These are phyloP conservation scores for Morpho achilles DNA, from an alignment of 2,888 invertebrate species.

Conservation along the genomic window DNA sequence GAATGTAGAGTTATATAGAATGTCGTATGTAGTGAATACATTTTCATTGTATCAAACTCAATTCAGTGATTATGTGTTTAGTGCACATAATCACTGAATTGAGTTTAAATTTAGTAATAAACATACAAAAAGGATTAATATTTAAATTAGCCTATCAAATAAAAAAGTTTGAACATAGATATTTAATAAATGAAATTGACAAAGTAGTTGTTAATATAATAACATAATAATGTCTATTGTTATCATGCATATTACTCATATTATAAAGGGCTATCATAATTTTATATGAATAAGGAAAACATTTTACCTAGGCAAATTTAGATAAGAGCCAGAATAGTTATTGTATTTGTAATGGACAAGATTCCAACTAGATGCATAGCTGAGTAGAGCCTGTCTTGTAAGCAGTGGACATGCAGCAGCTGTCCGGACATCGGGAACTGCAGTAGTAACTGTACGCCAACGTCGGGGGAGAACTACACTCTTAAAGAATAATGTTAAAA, in stretches of 20 bases:
- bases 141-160: no score
- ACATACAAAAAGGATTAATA: no score
- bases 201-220: not conserved
- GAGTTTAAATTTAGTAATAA: no score
- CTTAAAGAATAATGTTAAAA: constrained; percentile 51
- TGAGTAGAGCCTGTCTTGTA: constrained; percentile 80
- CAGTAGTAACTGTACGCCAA: constrained; percentile 87
- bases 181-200: no score
- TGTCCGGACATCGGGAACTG: constrained; percentile 75
- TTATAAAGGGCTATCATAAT: not conserved
- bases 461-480: constrained; percentile 89
- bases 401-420: constrained; percentile 76
- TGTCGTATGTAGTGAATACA: no score
- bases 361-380: constrained; percentile 93
- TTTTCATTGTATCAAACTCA: no score
- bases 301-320: constrained; percentile 88
- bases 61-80: no score
- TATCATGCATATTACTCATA: not conserved
- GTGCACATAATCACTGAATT: no score
- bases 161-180: no score
- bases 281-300: constrained; percentile 16
- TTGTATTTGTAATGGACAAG: constrained; percentile 95
- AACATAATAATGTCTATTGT: not conserved
- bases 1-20: no score
- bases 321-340: constrained; percentile 91